Base-by-base conservation (phyloP, 1,140 invertebrate species). In the Diabrotica undecimpunctata region DNA sequence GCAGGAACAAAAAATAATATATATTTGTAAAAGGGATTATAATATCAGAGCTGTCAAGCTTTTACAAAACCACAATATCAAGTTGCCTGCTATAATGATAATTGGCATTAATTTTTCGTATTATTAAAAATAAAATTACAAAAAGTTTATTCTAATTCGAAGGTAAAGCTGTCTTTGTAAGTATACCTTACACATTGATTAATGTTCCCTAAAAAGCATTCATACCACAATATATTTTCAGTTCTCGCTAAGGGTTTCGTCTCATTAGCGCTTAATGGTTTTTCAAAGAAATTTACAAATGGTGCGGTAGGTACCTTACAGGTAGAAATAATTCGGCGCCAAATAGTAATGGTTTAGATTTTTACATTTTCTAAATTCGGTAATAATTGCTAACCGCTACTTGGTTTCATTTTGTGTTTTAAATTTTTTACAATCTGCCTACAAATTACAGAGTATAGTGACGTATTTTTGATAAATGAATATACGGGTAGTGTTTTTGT, bases 391-490 rank as follows among this genome's bases (percentile, higher is more conserved):
- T 61, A 50, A 58, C 62, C 53, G 62, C 65, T 69, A 66, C 65
- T 69, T 67, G 63, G 41, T 69, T 62, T 66, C 64, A 64, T 58
- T 67, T 66, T 66, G 66, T 61, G 54, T 61, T 62, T 60, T 60
- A 54, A 64, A 67, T 64, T 66, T 62, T 61, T 65, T 58, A 58
- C 61, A 61, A 39, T 56, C 62, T 58, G 41, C 58, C 64, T 65
- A 64, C 62, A 66, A 72, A 72, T 72, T 72, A 72, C 61, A 65
- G 61, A 55, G 55, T 57, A 61, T 53, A 14, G 55, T 71, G 68
- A 72, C 70, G 66, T 69, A 41, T 67, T 25, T 55, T 58, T 72
- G 70, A 72, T 72, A 67, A 69, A 72, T 72, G 70, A 69, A 65
- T 65, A 67, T 59, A 52, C 39, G 53, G 64, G 63, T 46, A 46